Evolutionary conservation across 2,888 invertebrate genomes (phyloP).

Genomic region (Pedicia rivosa): DNA sequence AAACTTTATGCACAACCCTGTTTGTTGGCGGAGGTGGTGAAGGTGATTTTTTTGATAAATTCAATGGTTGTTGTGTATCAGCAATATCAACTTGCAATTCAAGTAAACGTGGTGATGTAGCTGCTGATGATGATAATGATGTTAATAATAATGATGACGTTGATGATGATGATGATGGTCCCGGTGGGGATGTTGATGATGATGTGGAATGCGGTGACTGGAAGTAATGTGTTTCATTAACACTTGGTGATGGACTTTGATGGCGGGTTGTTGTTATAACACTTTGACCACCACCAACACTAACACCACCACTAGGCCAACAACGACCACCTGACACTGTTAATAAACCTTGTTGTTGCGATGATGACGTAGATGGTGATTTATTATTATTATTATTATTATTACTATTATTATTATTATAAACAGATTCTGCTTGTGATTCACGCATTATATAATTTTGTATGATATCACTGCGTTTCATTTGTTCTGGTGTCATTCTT

Average conservation of each 20-base stretch:
- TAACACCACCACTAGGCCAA: conserved; percentile 27
- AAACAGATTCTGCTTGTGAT: conserved; percentile 17
- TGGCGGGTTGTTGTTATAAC: conserved; percentile 44
- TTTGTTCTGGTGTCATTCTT: conserved; percentile 81
- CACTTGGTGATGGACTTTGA: conserved; percentile 18
- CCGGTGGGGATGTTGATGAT: conserved; percentile 31
- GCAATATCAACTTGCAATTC: conserved; percentile 74
- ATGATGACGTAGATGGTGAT: conserved; percentile 13
- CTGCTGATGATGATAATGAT: conserved; percentile 32
- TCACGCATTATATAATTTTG: conserved; percentile 83
- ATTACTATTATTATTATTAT: conserved; percentile 12
- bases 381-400: conserved; percentile 7
- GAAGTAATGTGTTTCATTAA: conserved; percentile 29
- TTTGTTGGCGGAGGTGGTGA: conserved; percentile 31
- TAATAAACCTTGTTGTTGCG: conserved; percentile 20
- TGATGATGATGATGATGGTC: conserved; percentile 29
- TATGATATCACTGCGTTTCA: conserved; percentile 82
- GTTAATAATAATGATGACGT: conserved; percentile 32
- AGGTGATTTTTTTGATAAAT: conserved; percentile 75
- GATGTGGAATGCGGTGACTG: conserved; percentile 30
- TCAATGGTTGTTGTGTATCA: conserved; percentile 66
- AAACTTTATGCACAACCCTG: conserved; percentile 36
- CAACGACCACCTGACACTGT: conserved; percentile 16
- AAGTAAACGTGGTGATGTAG: conserved; percentile 36
- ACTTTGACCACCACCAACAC: conserved; percentile 34